Evolutionary conservation across 2,113 vertebrate species (phyloP).

Genomic region (Gorsachius goisagi): DNA sequence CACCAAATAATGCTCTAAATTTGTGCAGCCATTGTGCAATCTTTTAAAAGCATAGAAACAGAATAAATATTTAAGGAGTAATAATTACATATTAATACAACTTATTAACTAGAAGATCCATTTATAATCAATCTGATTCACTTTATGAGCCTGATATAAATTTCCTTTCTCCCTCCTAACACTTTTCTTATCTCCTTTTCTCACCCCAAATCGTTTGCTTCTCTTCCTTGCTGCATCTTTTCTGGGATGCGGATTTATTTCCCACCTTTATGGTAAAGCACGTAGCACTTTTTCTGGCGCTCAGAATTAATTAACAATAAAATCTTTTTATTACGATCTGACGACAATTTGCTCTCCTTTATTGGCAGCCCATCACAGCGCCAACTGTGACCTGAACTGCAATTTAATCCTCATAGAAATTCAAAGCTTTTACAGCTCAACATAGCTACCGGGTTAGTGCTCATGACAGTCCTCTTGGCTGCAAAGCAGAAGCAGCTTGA

Average conservation of each 20-base stretch:
- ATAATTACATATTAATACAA: neutral
- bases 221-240: neutral
- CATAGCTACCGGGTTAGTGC: neutral
- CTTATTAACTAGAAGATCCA: neutral
- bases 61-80: neutral
- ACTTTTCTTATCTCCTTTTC: neutral
- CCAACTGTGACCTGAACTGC: neutral
- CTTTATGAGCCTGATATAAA: neutral
- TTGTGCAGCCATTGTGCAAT: neutral
- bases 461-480: neutral
- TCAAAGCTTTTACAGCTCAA: slow-evolving; percentile 5
- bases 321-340: neutral
- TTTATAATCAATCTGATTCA: neutral
- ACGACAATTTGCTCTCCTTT: slow-evolving; percentile 9
- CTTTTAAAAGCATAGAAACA: neutral
- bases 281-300: neutral
- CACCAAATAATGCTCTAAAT: neutral
- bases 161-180: neutral
- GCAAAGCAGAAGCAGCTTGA: slow-evolving; percentile 8
- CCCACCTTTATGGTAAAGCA: neutral
- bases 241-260: neutral
- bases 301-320: slow-evolving; percentile 54
- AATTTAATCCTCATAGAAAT: slow-evolving; percentile 32
- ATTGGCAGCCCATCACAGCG: neutral
- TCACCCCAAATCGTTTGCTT: neutral